phyloP scores from a whole-genome alignment of 2,113 vertebrate species.

The Campylomormyrus tamandua region DNA sequence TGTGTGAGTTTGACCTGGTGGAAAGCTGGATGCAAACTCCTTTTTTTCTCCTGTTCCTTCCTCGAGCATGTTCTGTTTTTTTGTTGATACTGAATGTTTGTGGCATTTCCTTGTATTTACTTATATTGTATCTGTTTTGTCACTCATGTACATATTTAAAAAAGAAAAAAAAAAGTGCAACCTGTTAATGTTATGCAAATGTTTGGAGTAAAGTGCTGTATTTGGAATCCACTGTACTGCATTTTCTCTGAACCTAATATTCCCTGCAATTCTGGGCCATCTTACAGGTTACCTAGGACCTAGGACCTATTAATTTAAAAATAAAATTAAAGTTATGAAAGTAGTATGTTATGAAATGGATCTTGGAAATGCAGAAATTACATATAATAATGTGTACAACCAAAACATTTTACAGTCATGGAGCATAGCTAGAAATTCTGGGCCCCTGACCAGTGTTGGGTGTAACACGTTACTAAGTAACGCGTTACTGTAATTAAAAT shows the following conservation, averaged over 20 bases:
- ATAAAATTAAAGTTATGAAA: not conserved
- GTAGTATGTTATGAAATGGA: not conserved
- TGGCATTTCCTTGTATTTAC: no score
- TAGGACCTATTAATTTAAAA: not conserved
- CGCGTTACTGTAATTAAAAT: no score
- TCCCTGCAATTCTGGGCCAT: not conserved
- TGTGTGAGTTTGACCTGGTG: no score
- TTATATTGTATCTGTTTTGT: not conserved
- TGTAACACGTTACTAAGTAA: no score
- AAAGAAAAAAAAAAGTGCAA: no score
- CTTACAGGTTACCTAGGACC: not conserved
- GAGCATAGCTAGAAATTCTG: not conserved
- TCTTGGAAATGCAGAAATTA: not conserved
- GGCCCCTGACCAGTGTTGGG: not conserved
- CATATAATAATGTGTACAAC: not conserved
- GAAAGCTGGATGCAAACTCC: no score
- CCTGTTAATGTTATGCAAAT: not conserved
- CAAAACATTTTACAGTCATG: not conserved
- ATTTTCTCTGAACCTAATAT: not conserved
- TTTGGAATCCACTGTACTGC: not conserved
- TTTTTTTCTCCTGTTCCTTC: no score
- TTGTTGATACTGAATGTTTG: no score
- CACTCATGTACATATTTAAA: no score
- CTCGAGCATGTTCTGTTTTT: no score
- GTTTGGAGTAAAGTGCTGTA: not conserved